Conservation (phyloP, 2,888 invertebrate species). For the Drosophila macrothrix region DNA sequence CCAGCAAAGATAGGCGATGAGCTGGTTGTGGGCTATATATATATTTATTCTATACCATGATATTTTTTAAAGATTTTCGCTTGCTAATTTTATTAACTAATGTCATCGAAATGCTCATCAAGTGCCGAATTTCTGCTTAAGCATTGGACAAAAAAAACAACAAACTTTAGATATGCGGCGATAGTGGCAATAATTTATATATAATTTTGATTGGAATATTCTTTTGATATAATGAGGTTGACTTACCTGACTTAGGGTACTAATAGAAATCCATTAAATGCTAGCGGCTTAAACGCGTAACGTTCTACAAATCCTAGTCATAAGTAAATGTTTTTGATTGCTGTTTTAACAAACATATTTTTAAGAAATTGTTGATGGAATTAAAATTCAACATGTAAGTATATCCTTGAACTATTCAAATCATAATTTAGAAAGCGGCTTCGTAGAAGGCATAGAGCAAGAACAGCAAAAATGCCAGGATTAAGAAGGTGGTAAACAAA, state of each 20-base stretch:
- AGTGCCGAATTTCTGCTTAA: constrained; percentile 11
- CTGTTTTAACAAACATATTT: constrained; percentile 23
- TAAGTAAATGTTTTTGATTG: constrained; percentile 47
- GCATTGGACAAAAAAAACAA: constrained; percentile 10
- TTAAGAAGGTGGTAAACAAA: constrained; percentile 90
- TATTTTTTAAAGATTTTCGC: constrained; percentile 8
- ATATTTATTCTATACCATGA: constrained; percentile 2
- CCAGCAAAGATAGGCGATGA: constrained; percentile 9
- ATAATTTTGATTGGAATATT: background rate
- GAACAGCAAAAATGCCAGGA: constrained; percentile 89
- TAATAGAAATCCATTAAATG: constrained; percentile 82
- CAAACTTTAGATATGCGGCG: constrained; percentile 4
- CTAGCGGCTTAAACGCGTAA: constrained; percentile 76
- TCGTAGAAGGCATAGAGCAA: constrained; percentile 90
- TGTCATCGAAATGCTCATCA: constrained; percentile 34
- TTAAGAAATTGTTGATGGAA: constrained; percentile 57
- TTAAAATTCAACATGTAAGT: constrained; percentile 74
- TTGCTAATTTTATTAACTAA: constrained; percentile 62
- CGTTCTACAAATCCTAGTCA: constrained; percentile 66
- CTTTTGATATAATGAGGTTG: background rate
- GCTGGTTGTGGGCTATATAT: constrained; percentile 10
- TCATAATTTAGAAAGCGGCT: constrained; percentile 84
- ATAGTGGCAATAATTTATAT: constrained; percentile 10
- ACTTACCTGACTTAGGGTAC: constrained; percentile 77
- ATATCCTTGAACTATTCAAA: constrained; percentile 67